Percentiles rank a stretch among this genome's conserved stretches.
These are phyloP conservation scores for Pteronura brasiliensis DNA, from an alignment of 2,113 vertebrate species.

Conservation along the genomic window DNA sequence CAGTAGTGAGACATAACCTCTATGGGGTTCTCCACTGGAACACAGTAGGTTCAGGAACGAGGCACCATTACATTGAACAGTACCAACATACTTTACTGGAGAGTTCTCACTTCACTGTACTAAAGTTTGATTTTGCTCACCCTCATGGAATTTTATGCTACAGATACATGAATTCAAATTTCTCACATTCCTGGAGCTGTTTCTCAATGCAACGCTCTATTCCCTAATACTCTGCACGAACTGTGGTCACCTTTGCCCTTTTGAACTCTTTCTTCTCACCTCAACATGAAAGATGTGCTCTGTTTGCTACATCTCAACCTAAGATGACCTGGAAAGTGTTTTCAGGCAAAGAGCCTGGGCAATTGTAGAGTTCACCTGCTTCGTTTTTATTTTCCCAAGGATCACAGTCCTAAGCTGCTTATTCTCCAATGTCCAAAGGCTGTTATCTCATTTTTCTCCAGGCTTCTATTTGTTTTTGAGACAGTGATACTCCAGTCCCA, in stretches of 20 bases:
- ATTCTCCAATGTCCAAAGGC: background rate
- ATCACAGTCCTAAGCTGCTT: background rate
- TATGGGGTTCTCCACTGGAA: background rate
- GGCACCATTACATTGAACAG: background rate
- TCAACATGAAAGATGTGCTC: background rate
- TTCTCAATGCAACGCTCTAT: background rate
- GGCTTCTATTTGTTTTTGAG: background rate
- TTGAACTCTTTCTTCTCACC: background rate
- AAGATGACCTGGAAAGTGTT: background rate
- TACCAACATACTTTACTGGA: too few species aligned
- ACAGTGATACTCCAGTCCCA: background rate
- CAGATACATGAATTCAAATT: background rate
- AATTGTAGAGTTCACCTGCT: background rate
- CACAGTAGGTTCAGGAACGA: background rate
- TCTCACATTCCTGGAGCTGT: background rate
- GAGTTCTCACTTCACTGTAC: background rate
- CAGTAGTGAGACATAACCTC: background rate
- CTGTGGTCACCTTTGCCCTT: background rate
- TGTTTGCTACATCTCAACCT: background rate
- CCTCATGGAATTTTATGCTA: background rate
- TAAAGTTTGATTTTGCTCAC: background rate
- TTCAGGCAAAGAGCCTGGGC: background rate
- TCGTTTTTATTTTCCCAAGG: background rate
- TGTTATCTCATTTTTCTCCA: background rate
- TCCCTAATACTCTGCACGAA: background rate